Evolutionary conservation across 2,888 invertebrate genomes (phyloP), one percentile per base, ranked within the genome.

Genomic region (Epinotia nisella): DNA sequence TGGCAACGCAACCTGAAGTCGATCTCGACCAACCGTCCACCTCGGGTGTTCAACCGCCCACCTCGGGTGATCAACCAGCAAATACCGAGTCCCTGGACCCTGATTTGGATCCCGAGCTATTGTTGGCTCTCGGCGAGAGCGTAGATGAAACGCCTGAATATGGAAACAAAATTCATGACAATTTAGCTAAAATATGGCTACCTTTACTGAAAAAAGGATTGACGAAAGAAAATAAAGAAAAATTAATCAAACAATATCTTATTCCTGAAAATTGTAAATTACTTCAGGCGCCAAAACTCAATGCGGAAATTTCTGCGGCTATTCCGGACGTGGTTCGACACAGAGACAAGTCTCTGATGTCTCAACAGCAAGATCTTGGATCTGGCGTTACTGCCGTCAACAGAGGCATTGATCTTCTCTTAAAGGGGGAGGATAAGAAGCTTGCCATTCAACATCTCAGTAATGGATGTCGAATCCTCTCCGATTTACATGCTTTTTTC

Each of bases 271-370:
- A 49, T n/a, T n/a, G 15, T 5, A 15, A 2, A n/a, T n/a, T 49
- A n/a, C n/a, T 49, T n/a, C 49, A n/a, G 49, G 49, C 49, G 49
- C 49, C 49, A 49, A 49, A n/a, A 49, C 49, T 49, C n/a, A 49
- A 49, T 3, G 49, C n/a, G n/a, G 13, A 49, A n/a, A 49, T 49
- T n/a, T 49, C n/a, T 29, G 29, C 29, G 29, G 29, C 29, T 29
- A 29, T 29, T 29, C 4, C 24, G 3, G 24, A 24, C 24, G 24
- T 24, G n/a, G n/a, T n/a, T n/a, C n/a, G n/a, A 29, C 29, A 29
- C 29, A 29, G 29, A 29, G 29, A 29, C 29, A 29, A 29, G 29
- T 29, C 2, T 29, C 29, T 29, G 3, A 29, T 29, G 29, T 29
- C 29, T 29, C 29, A 29, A 29, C 29, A 29, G 29, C 29, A 29